These are phyloP conservation scores for Pseudorasbora parva DNA, from an alignment of 2,113 vertebrate genomes.

Conservation along the genomic window DNA sequence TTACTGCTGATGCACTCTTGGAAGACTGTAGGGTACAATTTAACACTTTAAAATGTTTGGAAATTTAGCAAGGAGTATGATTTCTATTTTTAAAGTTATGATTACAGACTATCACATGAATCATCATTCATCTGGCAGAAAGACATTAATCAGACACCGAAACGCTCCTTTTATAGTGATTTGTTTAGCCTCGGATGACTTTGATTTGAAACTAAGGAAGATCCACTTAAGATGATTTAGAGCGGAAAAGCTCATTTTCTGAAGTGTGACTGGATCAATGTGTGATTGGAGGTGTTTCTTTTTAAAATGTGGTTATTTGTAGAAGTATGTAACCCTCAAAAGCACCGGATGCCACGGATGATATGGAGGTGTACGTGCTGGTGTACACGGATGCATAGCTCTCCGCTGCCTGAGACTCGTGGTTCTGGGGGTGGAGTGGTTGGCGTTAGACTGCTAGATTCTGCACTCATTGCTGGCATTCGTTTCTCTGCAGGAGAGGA, in stretches of 20 bases:
- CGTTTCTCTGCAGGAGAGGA: neutral
- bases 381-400: slow-evolving; percentile 5
- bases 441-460: slow-evolving; percentile 23
- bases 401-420: neutral
- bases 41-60: neutral
- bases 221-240: slow-evolving; percentile 1
- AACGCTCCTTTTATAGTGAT: neutral
- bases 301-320: neutral
- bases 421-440: slow-evolving; percentile 21
- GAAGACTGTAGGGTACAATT: neutral
- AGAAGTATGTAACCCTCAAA: neutral
- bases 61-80: neutral
- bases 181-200: slow-evolving; percentile 3
- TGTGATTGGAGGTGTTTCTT: neutral
- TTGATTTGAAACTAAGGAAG: neutral
- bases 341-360: neutral
- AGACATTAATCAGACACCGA: neutral
- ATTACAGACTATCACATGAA: neutral
- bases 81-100: neutral
- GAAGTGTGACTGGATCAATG: neutral
- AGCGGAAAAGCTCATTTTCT: neutral
- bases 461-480: neutral
- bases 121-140: neutral
- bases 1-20: neutral
- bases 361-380: slow-evolving; percentile 9